Evolutionary conservation across 2,888 invertebrate genomes (phyloP).

Genomic region (Napeogenes sylphis): DNA sequence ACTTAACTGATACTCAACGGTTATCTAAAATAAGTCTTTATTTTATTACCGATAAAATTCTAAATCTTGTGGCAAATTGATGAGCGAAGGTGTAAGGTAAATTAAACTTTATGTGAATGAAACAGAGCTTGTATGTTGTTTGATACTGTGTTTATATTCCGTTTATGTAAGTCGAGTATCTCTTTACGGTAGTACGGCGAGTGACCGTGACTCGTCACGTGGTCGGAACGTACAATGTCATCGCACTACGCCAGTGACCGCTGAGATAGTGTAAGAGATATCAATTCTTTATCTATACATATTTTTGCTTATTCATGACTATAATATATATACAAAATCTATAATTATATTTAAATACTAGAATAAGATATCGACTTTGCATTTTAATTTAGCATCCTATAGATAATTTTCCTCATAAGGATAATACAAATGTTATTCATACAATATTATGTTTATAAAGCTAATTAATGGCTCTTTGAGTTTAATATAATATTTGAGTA

Average conservation of each 20-base stretch:
- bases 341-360: too few relatives aligned
- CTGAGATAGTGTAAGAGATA: conserved; percentile 4
- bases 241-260: conserved; percentile 18
- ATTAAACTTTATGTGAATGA: neutral
- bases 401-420: too few relatives aligned
- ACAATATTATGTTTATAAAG: neutral
- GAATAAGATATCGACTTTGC: too few relatives aligned
- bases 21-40: conserved; percentile 2
- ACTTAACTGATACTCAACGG: neutral
- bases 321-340: too few relatives aligned
- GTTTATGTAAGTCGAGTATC: neutral
- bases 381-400: too few relatives aligned
- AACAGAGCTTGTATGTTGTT: neutral
- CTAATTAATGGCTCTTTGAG: neutral
- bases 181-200: conserved; percentile 9
- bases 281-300: neutral
- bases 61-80: neutral
- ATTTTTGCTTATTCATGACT: too few relatives aligned
- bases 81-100: neutral
- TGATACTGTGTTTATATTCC: neutral
- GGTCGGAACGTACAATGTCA: conserved; percentile 31
- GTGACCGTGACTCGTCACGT: conserved; percentile 25
- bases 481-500: neutral
- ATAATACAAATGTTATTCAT: too few relatives aligned
- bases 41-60: neutral